A percentile compares a stretch with the other conserved stretches of the same genome.
Evolutionary conservation across 92 coral and sea anemone species (phyloP).

Genomic region (Heteractis magnifica): DNA sequence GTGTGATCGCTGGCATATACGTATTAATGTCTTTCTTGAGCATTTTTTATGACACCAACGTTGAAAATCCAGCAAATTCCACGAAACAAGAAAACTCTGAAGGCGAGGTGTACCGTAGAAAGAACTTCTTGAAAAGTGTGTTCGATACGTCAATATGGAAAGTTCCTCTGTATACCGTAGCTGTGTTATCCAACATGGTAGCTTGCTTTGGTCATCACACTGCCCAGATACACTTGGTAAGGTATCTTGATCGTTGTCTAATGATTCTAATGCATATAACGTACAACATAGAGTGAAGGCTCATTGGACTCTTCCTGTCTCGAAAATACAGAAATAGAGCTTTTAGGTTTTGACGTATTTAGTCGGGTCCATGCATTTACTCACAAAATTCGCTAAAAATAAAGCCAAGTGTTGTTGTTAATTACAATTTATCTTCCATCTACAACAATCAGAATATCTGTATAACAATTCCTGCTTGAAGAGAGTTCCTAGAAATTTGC

Average conservation of each 20-base stretch:
- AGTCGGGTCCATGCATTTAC: too few species aligned
- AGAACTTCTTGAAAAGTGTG: neutral
- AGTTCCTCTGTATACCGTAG: constrained; percentile 26
- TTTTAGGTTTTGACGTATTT: too few species aligned
- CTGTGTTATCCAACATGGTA: constrained; percentile 31
- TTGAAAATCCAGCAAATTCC: neutral
- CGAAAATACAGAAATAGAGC: too few species aligned
- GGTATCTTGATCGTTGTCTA: neutral
- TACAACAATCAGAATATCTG: too few species aligned
- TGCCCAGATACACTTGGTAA: constrained; percentile 20
- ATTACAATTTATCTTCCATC: too few species aligned
- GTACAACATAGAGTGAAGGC: too few species aligned
- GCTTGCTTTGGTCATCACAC: constrained; percentile 38
- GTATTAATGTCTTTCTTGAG: constrained; percentile 24
- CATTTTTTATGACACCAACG: constrained; percentile 17
- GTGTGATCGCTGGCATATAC: constrained; percentile 23
- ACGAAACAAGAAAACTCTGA: neutral
- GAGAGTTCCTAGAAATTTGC: too few species aligned
- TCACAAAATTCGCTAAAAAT: too few species aligned
- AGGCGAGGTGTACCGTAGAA: neutral
- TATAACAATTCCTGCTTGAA: too few species aligned
- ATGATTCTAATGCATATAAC: neutral
- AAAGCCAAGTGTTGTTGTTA: too few species aligned
- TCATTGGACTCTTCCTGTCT: too few species aligned
- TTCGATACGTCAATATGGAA: constrained; percentile 10